These are phyloP conservation scores for Ichneumon xanthorius DNA, from an alignment of 2,888 invertebrate species.

Conservation along the genomic window DNA sequence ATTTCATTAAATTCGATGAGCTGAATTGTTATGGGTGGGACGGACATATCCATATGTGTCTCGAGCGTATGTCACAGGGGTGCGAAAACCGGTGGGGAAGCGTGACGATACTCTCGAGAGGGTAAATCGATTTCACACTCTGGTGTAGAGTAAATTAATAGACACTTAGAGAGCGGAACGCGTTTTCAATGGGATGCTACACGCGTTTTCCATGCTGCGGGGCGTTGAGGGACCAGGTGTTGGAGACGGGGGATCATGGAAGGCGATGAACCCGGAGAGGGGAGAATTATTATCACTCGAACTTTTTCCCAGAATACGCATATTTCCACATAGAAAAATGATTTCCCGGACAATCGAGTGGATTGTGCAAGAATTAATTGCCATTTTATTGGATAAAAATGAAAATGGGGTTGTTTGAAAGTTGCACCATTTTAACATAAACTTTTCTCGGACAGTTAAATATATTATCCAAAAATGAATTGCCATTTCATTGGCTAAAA, in stretches of 20 bases:
- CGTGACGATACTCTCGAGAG: slow-evolving; percentile 54
- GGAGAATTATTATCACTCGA: not conserved
- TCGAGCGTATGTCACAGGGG: slow-evolving; percentile 35
- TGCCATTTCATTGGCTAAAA: too few species aligned
- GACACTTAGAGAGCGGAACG: slow-evolving; percentile 74
- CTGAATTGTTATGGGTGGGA: not conserved
- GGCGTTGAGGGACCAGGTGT: slow-evolving; percentile 76
- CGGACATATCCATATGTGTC: not conserved
- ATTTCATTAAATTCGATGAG: not conserved
- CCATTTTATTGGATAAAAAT: not conserved
- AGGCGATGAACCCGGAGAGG: slow-evolving; percentile 67
- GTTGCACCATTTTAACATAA: too few species aligned
- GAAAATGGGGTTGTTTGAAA: not conserved
- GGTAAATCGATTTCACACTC: slow-evolving; percentile 80
- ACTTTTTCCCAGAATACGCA: not conserved
- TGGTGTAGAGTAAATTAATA: slow-evolving; percentile 78
- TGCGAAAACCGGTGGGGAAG: slow-evolving; percentile 51
- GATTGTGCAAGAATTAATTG: too few species aligned
- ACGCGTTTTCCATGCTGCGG: slow-evolving; percentile 9
- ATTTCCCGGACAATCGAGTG: not conserved
- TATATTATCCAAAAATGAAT: too few species aligned
- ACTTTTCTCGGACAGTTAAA: too few species aligned
- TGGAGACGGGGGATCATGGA: slow-evolving; percentile 69
- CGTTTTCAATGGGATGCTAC: slow-evolving; percentile 72
- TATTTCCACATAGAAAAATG: not conserved